Evolutionary conservation across 2,888 invertebrate genomes (phyloP).

Genomic region (Chorisops tibialis): DNA sequence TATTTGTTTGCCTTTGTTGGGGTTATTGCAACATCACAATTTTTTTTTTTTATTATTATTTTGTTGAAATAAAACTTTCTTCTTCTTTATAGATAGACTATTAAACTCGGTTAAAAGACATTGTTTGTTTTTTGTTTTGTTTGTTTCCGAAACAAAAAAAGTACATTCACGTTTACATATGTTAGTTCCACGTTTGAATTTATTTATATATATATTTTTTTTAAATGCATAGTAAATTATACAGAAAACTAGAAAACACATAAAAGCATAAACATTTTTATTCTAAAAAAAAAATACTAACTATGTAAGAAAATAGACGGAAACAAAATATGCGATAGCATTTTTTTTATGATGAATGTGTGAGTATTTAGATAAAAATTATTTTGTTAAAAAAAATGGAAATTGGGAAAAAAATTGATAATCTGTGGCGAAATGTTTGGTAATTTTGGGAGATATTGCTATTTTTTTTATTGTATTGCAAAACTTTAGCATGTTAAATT

Average conservation of each 20-base stretch:
- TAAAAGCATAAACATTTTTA: background rate
- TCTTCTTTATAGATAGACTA: constrained; percentile 26
- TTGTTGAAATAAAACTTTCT: constrained; percentile 13
- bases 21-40: background rate
- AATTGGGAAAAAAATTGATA: no score
- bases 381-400: background rate
- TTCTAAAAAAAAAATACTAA: constrained; percentile 12
- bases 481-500: background rate
- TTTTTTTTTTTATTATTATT: background rate
- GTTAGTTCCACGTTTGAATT: constrained; percentile 1
- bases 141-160: constrained; percentile 12
- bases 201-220: background rate
- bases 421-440: background rate
- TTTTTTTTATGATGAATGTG: background rate
- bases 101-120: constrained; percentile 14
- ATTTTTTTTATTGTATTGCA: background rate
- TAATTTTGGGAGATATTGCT: background rate
- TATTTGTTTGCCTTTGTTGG: background rate
- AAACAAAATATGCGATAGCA: background rate
- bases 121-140: no score
- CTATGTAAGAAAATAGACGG: constrained; percentile 3
- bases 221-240: constrained; percentile 4
- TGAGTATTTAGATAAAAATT: constrained; percentile 20
- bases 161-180: background rate
- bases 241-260: background rate